Conservation (phyloP, 1,140 invertebrate genomes). For the Helicorthomorpha holstii region DNA sequence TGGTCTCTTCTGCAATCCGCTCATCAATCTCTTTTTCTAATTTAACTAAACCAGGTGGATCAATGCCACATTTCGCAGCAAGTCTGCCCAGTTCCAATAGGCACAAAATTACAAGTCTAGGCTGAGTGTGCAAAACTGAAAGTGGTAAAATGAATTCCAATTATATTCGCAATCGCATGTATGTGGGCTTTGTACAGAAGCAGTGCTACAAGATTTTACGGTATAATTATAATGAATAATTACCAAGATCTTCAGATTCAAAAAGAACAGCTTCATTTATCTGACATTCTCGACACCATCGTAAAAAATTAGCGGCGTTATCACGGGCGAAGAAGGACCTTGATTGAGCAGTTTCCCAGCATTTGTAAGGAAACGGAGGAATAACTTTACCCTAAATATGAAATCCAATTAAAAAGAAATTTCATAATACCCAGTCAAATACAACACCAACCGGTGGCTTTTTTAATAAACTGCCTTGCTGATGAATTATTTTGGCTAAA, state of each 20-base stretch:
- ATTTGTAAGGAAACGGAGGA: conserved; percentile 31
- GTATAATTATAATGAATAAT: conserved; percentile 14
- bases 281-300: conserved; percentile 67
- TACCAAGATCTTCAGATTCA: conserved; percentile 80
- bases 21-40: conserved; percentile 75
- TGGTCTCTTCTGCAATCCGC: conserved; percentile 12
- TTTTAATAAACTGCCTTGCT: conserved; percentile 39
- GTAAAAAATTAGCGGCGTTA: conserved; percentile 85
- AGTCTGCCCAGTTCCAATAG: conserved; percentile 71
- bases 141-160: conserved; percentile 7
- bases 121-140: conserved; percentile 56
- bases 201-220: not conserved
- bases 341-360: conserved; percentile 53
- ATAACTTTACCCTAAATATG: conserved; percentile 10
- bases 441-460: too few species aligned
- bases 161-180: not conserved
- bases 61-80: conserved; percentile 54
- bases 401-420: too few species aligned
- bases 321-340: conserved; percentile 75
- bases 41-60: conserved; percentile 72
- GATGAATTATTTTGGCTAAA: conserved; percentile 53
- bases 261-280: conserved; percentile 78
- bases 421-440: too few species aligned
- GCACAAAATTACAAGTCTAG: conserved; percentile 69
- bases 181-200: not conserved